Evolutionary conservation across 1,140 invertebrate species (phyloP).

Genomic region (Palaemon carinicauda): DNA sequence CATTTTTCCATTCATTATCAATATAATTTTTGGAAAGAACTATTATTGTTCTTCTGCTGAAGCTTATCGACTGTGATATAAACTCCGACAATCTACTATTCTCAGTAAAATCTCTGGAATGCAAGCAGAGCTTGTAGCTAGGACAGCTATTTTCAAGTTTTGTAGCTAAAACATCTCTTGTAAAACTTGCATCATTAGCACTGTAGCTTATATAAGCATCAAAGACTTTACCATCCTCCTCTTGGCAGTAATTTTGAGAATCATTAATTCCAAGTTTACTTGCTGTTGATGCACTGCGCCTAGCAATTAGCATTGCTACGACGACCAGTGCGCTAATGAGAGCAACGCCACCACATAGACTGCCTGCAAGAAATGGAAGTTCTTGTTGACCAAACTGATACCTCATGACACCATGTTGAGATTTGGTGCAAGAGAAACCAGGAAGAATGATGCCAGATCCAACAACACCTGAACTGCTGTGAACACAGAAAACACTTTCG

Average conservation of each 20-base stretch:
- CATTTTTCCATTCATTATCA: constrained; percentile 92
- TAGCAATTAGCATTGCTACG: constrained; percentile 49
- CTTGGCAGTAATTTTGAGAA: constrained; percentile 64
- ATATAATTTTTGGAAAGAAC: constrained; percentile 92
- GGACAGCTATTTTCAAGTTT: constrained; percentile 80
- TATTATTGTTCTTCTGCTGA: constrained; percentile 86
- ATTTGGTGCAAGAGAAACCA: constrained; percentile 35
- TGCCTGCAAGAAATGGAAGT: constrained; percentile 44
- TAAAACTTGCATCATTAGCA: constrained; percentile 89
- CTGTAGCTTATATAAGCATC: constrained; percentile 94
- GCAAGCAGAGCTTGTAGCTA: constrained; percentile 87
- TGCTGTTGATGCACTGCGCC: constrained; percentile 36
- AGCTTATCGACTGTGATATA: constrained; percentile 90
- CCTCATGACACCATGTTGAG: constrained; percentile 30
- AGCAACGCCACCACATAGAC: constrained; percentile 41
- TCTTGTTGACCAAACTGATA: constrained; percentile 51
- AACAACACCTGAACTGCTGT: constrained; percentile 27
- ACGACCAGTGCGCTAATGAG: constrained; percentile 47
- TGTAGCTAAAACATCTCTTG: constrained; percentile 71
- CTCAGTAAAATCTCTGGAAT: constrained; percentile 85
- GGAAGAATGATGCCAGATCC: constrained; percentile 39
- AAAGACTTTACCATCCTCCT: constrained; percentile 86
- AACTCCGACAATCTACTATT: constrained; percentile 78
- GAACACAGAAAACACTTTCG: constrained; percentile 41
- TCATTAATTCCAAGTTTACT: constrained; percentile 28